These are phyloP conservation scores for Lepidotrigona ventralis DNA, from an alignment of 1,140 invertebrate genomes.

Conservation along the genomic window DNA sequence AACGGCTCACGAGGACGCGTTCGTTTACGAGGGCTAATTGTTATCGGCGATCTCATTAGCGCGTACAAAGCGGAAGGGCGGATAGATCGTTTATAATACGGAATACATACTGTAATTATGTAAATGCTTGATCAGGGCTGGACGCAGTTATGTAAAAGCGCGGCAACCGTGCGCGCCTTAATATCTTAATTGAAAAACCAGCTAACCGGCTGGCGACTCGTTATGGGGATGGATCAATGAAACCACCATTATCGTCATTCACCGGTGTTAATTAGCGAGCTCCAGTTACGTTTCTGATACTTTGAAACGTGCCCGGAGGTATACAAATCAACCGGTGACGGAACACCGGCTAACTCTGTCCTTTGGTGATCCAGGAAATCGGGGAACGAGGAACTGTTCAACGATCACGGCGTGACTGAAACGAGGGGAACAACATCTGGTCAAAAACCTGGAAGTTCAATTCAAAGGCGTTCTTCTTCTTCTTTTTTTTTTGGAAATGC, in stretches of 20 bases:
- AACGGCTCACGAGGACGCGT: slow-evolving; percentile 14
- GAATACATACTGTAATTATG: slow-evolving; percentile 59
- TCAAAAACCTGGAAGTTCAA: background rate
- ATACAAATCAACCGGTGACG: slow-evolving; percentile 3
- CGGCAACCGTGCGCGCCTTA: slow-evolving; percentile 34
- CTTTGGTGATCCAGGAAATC: background rate
- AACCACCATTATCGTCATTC: slow-evolving; percentile 30
- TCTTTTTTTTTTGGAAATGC: no score
- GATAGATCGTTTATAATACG: background rate
- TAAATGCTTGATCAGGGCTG: slow-evolving; percentile 58
- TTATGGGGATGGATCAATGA: slow-evolving; percentile 48
- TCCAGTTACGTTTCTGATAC: background rate
- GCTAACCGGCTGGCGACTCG: slow-evolving; percentile 31
- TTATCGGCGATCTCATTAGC: slow-evolving; percentile 63
- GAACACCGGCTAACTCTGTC: no score
- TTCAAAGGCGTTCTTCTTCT: background rate
- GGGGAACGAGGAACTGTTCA: slow-evolving; percentile 20
- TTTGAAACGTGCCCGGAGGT: background rate
- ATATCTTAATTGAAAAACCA: slow-evolving; percentile 60
- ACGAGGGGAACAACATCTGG: no score
- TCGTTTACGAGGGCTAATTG: slow-evolving; percentile 51
- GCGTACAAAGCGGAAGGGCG: slow-evolving; percentile 24
- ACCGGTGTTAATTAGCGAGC: slow-evolving; percentile 46
- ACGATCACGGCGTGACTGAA: background rate
- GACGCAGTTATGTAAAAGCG: slow-evolving; percentile 52